Evolutionary conservation across 2,113 vertebrate genomes (phyloP).

Genomic region (Pipra filicauda): DNA sequence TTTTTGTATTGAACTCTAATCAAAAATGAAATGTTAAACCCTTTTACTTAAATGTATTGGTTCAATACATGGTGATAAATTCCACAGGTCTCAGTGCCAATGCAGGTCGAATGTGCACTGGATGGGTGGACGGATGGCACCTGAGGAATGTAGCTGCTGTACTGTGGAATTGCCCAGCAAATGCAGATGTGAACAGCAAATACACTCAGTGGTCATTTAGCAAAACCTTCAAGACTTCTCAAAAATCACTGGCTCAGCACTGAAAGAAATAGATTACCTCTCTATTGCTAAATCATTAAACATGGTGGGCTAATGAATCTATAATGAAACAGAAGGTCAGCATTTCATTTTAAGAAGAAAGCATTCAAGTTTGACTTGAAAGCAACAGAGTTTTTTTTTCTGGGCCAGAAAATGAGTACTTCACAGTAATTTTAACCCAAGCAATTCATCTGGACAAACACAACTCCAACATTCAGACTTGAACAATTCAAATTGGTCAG

Average conservation of each 20-base stretch:
- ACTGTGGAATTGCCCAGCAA: not conserved
- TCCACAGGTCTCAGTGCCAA: accelerated
- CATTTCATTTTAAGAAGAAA: not conserved
- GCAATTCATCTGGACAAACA: not conserved
- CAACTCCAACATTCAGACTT: not conserved
- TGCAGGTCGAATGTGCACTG: not conserved
- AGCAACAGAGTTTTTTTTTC: not conserved
- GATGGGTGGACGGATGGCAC: not conserved
- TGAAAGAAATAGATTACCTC: not conserved
- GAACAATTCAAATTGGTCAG: not conserved
- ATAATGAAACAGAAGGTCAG: not conserved
- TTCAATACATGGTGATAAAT: not conserved
- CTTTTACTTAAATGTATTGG: not conserved
- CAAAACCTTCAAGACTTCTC: not conserved
- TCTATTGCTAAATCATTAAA: not conserved
- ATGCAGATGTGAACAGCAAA: not conserved
- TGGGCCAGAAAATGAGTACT: not conserved
- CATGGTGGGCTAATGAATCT: not conserved
- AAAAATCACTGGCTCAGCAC: not conserved
- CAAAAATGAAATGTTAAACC: not conserved
- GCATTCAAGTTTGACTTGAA: not conserved
- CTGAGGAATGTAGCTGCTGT: not conserved
- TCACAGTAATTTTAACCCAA: not conserved
- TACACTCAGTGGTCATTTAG: not conserved
- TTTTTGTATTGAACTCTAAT: not conserved